These are phyloP conservation scores for Eriosoma lanigerum DNA, from an alignment of 1,140 invertebrate genomes.

Conservation along the genomic window DNA sequence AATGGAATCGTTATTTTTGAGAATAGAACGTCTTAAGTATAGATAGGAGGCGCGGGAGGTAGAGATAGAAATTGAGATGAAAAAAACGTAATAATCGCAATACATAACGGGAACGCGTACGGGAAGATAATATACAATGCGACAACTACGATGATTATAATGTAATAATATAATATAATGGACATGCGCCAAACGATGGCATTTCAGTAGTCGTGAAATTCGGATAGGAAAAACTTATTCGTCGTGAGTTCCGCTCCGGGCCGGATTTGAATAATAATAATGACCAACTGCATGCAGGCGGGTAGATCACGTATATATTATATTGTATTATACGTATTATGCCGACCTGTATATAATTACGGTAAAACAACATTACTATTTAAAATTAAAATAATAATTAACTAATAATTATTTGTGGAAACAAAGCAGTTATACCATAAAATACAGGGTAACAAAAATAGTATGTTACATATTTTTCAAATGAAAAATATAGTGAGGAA, in stretches of 20 bases:
- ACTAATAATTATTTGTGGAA: neutral
- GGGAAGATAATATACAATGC: neutral
- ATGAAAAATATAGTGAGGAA: too few species aligned
- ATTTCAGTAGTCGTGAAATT: constrained; percentile 36
- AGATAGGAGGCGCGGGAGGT: neutral
- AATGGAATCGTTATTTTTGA: neutral
- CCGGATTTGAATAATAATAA: constrained; percentile 33
- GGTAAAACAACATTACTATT: neutral
- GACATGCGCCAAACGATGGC: constrained; percentile 6
- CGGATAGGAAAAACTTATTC: neutral
- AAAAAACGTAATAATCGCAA: constrained; percentile 25
- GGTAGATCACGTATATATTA: neutral
- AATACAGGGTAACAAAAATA: too few species aligned
- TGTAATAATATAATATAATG: neutral
- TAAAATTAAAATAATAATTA: constrained; percentile 13
- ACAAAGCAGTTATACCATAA: neutral
- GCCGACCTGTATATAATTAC: neutral
- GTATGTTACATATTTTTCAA: too few species aligned
- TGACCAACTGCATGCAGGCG: neutral
- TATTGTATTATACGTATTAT: too few species aligned
- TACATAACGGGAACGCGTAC: constrained; percentile 31
- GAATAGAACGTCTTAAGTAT: too few species aligned
- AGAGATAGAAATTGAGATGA: neutral
- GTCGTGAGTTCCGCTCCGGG: constrained; percentile 3
- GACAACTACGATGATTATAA: neutral